A percentile compares a stretch with the other conserved stretches of the same genome.
Evolutionary conservation across 2,113 vertebrate genomes (phyloP).

Genomic region (Thryonomys swinderianus): DNA sequence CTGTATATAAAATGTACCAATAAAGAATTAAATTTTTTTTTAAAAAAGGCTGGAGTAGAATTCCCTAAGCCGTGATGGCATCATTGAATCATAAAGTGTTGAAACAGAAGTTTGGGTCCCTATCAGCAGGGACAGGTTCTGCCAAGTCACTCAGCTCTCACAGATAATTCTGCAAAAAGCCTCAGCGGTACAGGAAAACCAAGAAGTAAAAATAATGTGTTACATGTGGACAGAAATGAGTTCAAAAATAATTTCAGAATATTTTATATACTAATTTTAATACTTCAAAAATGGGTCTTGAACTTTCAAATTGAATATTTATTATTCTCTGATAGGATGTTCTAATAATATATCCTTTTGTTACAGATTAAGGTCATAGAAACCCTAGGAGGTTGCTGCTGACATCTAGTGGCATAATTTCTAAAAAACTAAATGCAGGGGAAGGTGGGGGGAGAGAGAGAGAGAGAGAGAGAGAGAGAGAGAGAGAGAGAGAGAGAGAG

Average conservation of each 20-base stretch:
- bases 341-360: slow-evolving; percentile 54
- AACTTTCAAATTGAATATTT: slow-evolving; percentile 18
- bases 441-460: no score
- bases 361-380: slow-evolving; percentile 38
- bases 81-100: neutral
- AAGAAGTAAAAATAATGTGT: neutral
- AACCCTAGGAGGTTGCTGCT: slow-evolving; percentile 83
- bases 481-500: neutral
- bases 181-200: neutral
- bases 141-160: neutral
- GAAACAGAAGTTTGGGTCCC: neutral
- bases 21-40: no score
- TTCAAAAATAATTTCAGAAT: neutral
- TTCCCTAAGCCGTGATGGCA: neutral
- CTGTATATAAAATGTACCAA: no score
- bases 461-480: no score
- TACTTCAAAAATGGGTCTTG: neutral
- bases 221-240: neutral
- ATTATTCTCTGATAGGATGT: slow-evolving; percentile 13
- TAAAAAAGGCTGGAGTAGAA: neutral
- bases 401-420: slow-evolving; percentile 85
- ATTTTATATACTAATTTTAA: neutral
- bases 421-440: slow-evolving; percentile 53
- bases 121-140: neutral
- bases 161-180: neutral